Evolutionary conservation across 1,140 invertebrate genomes (phyloP), one percentile per base, ranked within the genome.

Genomic region (Melipona quadrifasciata): DNA sequence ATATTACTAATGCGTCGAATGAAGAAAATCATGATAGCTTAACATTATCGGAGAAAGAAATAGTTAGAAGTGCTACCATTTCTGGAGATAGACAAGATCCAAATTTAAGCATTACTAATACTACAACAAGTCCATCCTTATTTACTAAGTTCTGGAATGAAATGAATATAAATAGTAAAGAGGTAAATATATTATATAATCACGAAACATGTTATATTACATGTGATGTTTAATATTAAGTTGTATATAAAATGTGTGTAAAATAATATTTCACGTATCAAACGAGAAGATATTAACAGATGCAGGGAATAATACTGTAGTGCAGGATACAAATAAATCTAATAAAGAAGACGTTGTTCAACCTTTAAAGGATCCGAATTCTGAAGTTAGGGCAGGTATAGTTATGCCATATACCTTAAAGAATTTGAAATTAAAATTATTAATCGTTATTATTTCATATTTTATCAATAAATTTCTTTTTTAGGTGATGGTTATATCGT

Each of bases 401-500:
- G 6, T 67, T 65, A 64, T 78, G 6, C 0, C 2, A 12, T 51
- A 34, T 19, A 8, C 16, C 19, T n/a, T 39, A 16, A 67, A 51
- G 27, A 31, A 67, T n/a, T 27, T 51, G 11, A 39, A 31, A 79
- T 65, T 10, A 82, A 61, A 21, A 85, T 67, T 55, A 65, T 10
- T 64, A 8, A 24, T 31, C 27, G 58, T 57, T 70, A 67, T 57
- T 53, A 65, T 80, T 79, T 19, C 16, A 80, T 31, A n/a, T 61
- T 61, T 61, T 61, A 61, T 61, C 24, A 67, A 87, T 90, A 90
- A 87, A 85, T 82, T 93, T 95, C 85, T 90, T 97, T 97, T 97
- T 95, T 96, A 93, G 97, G 98, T 90, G 98, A 99, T 90, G 97
- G 98, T 91, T 99, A 99, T 93, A 99, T 99, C 61, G 97, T 99